These are phyloP conservation scores for Acrobeloides nanus DNA, from an alignment of 2,888 invertebrate species.

Conservation along the genomic window DNA sequence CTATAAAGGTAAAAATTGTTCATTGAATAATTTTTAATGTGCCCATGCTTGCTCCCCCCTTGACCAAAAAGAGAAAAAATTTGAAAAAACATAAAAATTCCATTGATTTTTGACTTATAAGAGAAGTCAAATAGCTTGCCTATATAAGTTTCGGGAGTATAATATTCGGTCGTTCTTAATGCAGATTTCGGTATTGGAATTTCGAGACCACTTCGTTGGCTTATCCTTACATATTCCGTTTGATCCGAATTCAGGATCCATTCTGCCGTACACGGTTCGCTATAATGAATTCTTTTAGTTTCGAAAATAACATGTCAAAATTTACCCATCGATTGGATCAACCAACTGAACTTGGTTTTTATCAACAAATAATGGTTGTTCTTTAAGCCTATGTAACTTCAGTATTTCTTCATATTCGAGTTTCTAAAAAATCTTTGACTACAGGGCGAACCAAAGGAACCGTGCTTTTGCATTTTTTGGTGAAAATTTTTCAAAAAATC, in stretches of 20 bases:
- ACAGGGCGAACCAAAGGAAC: not conserved
- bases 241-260: conserved; percentile 34
- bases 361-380: conserved; percentile 37
- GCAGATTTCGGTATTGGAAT: conserved; percentile 49
- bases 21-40: conserved; percentile 5
- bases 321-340: conserved; percentile 44
- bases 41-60: no score
- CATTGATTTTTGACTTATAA: not conserved
- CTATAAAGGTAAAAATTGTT: conserved; percentile 23
- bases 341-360: conserved; percentile 45
- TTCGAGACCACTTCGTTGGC: conserved; percentile 38
- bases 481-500: no score
- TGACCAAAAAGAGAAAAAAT: conserved; percentile 7
- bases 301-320: conserved; percentile 2
- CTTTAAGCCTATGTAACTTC: conserved; percentile 18
- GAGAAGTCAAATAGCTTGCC: conserved; percentile 23
- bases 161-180: conserved; percentile 43
- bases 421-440: conserved; percentile 15
- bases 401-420: conserved; percentile 29
- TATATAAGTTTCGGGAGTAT: conserved; percentile 40
- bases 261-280: conserved; percentile 29
- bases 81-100: conserved; percentile 6
- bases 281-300: conserved; percentile 8
- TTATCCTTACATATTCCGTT: conserved; percentile 35
- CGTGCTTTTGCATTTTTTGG: not conserved